phyloP scores from a whole-genome alignment of 2,888 invertebrate species.

The Eurytoma adleriae region DNA sequence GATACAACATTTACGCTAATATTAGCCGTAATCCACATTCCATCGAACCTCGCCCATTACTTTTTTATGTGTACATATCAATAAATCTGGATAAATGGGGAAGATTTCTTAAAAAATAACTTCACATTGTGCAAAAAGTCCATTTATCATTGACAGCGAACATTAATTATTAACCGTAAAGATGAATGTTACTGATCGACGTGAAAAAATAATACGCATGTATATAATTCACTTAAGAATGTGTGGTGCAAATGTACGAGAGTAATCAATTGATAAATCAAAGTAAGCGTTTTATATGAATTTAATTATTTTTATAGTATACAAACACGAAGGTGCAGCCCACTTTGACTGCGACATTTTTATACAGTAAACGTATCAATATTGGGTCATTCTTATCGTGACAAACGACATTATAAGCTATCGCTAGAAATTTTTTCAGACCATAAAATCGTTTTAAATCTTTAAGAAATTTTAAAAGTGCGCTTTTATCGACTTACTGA shows the following conservation, averaged over 20 bases:
- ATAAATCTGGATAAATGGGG: not conserved
- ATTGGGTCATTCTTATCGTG: slow-evolving; percentile 31
- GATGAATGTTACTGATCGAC: too few relatives aligned
- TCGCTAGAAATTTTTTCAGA: slow-evolving; percentile 24
- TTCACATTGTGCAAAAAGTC: too few relatives aligned
- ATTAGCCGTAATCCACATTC: slow-evolving; percentile 31
- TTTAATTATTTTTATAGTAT: too few relatives aligned
- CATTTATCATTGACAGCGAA: too few relatives aligned
- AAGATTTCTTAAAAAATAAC: too few relatives aligned
- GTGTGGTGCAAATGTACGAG: too few relatives aligned
- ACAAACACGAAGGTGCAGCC: not conserved
- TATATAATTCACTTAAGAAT: too few relatives aligned
- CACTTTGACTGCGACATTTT: not conserved
- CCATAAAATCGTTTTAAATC: slow-evolving; percentile 31
- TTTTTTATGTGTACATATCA: not conserved
- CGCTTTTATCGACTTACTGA: slow-evolving; percentile 19
- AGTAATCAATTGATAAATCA: too few relatives aligned
- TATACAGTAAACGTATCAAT: not conserved
- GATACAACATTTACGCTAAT: slow-evolving; percentile 25
- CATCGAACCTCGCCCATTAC: slow-evolving; percentile 6
- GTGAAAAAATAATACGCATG: too few relatives aligned
- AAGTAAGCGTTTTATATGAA: too few relatives aligned
- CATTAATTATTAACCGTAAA: too few relatives aligned
- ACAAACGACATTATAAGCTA: slow-evolving; percentile 30
- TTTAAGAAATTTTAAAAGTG: slow-evolving; percentile 12